phyloP scores from a whole-genome alignment of 2,888 invertebrate species.

The Andrena fulva region DNA sequence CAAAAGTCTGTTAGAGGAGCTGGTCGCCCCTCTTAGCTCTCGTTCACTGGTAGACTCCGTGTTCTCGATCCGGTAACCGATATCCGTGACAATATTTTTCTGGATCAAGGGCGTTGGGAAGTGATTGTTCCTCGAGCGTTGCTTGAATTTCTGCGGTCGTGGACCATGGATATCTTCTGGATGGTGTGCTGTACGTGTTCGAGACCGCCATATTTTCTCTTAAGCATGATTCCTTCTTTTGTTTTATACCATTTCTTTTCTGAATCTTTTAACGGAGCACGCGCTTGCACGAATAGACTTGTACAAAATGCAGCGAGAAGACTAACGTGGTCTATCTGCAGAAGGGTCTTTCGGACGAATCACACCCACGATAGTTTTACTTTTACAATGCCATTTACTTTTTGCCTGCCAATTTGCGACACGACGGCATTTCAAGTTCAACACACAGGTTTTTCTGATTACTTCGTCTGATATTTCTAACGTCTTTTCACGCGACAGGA shows the following conservation, averaged over 20 bases:
- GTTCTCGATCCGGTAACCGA: background rate
- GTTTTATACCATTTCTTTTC: background rate
- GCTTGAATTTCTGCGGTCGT: background rate
- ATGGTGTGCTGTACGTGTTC: conserved; percentile 12
- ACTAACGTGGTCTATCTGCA: conserved; percentile 6
- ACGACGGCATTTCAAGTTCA: conserved; percentile 11
- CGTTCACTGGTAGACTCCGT: background rate
- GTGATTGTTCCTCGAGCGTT: conserved; percentile 4
- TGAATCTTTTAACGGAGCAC: conserved; percentile 4
- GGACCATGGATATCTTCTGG: conserved; percentile 4
- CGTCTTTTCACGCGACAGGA: background rate
- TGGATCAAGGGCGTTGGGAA: background rate
- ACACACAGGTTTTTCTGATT: background rate
- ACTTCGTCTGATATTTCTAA: background rate
- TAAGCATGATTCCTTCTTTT: background rate
- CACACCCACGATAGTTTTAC: background rate
- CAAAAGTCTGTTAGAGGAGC: background rate
- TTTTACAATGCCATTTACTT: conserved; percentile 19
- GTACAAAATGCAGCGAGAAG: conserved; percentile 7
- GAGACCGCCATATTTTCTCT: background rate
- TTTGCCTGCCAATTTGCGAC: conserved; percentile 4
- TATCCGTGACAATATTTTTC: background rate
- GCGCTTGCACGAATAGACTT: conserved; percentile 2
- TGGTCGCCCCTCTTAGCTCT: background rate
- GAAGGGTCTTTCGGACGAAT: conserved; percentile 4